A percentile compares a stretch with the other conserved stretches of the same genome.
phyloP scores from a whole-genome alignment of 2,888 invertebrate species.

The Drosophila putrida region DNA sequence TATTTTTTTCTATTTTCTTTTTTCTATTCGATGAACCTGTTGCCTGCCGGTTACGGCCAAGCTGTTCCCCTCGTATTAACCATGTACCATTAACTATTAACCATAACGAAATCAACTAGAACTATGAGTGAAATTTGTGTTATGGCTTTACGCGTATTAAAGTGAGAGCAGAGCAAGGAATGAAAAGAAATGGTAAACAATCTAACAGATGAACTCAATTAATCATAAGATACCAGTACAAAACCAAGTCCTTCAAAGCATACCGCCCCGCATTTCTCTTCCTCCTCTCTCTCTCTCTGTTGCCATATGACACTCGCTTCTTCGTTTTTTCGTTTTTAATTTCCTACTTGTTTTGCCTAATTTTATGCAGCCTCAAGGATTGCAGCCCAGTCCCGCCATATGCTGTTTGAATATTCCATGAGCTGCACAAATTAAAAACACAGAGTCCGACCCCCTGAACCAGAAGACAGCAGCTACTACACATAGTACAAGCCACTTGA shows the following conservation, averaged over 20 bases:
- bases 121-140: conserved; percentile 53
- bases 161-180: conserved; percentile 48
- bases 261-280: conserved; percentile 33
- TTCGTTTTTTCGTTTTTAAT: conserved; percentile 49
- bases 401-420: conserved; percentile 79
- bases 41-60: conserved; percentile 50
- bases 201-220: conserved; percentile 80
- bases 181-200: conserved; percentile 65
- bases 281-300: conserved; percentile 29
- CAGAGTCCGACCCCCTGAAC: conserved; percentile 19
- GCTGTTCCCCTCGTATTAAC: conserved; percentile 40
- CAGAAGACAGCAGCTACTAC: conserved; percentile 32
- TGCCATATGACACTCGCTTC: conserved; percentile 63
- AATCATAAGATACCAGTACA: conserved; percentile 67
- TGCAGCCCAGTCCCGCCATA: conserved; percentile 70
- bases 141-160: conserved; percentile 67
- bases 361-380: conserved; percentile 74
- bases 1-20: neutral
- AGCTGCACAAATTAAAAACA: conserved; percentile 80
- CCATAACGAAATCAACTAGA: conserved; percentile 55
- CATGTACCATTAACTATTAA: conserved; percentile 27
- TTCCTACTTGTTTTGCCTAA: conserved; percentile 78
- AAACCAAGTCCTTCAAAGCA: conserved; percentile 46
- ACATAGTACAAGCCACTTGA: conserved; percentile 74
- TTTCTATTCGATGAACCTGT: conserved; percentile 51